phyloP scores from a whole-genome alignment of 2,888 invertebrate species.

The Drosophila monieri region DNA sequence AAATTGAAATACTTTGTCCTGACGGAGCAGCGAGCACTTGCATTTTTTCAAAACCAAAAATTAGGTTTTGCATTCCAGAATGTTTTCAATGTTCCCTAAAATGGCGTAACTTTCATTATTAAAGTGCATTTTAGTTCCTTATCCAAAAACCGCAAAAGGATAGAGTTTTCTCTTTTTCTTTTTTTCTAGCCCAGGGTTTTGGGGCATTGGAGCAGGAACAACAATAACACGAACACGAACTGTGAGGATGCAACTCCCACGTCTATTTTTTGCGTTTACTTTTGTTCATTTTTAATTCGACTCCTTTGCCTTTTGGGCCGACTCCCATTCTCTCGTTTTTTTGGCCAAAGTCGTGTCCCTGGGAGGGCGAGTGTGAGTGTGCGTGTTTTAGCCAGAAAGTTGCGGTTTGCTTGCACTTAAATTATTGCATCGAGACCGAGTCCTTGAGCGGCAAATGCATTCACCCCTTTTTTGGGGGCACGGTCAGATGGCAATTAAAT shows the following conservation, averaged over 20 bases:
- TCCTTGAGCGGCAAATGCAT: conserved; percentile 60
- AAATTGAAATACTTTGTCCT: conserved; percentile 70
- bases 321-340: conserved; percentile 11
- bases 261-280: conserved; percentile 33
- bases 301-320: conserved; percentile 49
- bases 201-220: conserved; percentile 34
- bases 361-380: conserved; percentile 22
- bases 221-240: conserved; percentile 12
- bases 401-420: conserved; percentile 75
- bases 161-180: conserved; percentile 22
- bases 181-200: conserved; percentile 14
- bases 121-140: conserved; percentile 64
- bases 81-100: conserved; percentile 46
- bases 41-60: conserved; percentile 50
- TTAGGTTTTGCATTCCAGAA: conserved; percentile 63
- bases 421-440: conserved; percentile 73
- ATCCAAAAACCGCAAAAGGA: conserved; percentile 50
- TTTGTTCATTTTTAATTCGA: conserved; percentile 70
- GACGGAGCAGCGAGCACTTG: conserved; percentile 49
- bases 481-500: conserved; percentile 69
- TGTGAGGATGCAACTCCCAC: conserved; percentile 54
- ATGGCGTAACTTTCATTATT: conserved; percentile 72
- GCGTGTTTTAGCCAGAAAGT: conserved; percentile 56
- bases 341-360: conserved; percentile 30
- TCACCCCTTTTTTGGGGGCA: conserved; percentile 39